Conservation (phyloP, 2,888 invertebrate species). For the Smittia aterrima region DNA sequence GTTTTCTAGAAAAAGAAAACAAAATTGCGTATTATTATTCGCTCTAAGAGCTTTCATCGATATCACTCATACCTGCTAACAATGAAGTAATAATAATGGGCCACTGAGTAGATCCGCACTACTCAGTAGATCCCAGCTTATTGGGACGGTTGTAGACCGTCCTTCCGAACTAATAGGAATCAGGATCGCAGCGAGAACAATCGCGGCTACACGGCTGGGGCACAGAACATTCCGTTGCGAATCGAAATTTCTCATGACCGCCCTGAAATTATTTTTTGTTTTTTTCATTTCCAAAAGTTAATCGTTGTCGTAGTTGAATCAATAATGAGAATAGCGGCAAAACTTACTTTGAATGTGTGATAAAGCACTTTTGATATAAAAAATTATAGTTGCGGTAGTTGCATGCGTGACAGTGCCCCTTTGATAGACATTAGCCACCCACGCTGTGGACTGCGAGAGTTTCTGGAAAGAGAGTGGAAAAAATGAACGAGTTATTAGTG, state of each 20-base stretch:
- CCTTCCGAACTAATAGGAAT: conserved; percentile 60
- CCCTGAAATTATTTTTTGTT: conserved; percentile 53
- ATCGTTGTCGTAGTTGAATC: background rate
- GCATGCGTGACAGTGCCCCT: conserved; percentile 21
- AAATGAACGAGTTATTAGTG: too few species aligned
- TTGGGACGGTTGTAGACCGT: conserved; percentile 54
- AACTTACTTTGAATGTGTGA: conserved; percentile 40
- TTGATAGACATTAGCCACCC: conserved; percentile 25
- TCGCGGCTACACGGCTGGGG: conserved; percentile 50
- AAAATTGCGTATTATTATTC: background rate
- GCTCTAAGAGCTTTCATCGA: background rate
- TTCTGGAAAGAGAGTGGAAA: conserved; percentile 7
- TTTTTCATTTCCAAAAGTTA: background rate
- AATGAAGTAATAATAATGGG: conserved; percentile 60
- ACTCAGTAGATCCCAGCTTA: conserved; percentile 53
- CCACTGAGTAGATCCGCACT: conserved; percentile 57
- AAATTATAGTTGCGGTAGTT: conserved; percentile 39
- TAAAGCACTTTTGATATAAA: conserved; percentile 42
- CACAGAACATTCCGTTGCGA: conserved; percentile 68
- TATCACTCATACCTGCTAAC: conserved; percentile 57
- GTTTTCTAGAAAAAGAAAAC: conserved; percentile 16
- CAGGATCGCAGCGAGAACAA: conserved; percentile 57
- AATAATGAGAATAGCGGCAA: background rate
- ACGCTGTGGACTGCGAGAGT: conserved; percentile 2
- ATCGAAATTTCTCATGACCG: conserved; percentile 72